Evolutionary conservation across 2,888 invertebrate genomes (phyloP).

Genomic region (Diloba caeruleocephala): DNA sequence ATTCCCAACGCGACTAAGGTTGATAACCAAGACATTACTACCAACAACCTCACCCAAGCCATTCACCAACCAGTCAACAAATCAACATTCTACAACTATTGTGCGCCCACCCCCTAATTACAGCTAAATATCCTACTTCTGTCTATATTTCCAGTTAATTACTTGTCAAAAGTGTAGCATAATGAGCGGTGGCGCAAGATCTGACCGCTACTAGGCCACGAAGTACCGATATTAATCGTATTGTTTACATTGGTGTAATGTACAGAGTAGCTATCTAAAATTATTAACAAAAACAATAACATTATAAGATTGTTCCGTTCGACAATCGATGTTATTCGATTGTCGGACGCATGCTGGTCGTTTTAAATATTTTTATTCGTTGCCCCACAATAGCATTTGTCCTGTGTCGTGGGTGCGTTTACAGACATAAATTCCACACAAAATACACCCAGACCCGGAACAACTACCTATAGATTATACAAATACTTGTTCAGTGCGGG

Average conservation of each 20-base stretch:
- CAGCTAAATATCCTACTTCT: conserved; percentile 34
- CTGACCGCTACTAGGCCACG: no score
- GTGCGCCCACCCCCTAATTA: conserved; percentile 29
- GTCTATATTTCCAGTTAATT: conserved; percentile 40
- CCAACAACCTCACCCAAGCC: conserved; percentile 10
- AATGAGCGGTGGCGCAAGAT: conserved; percentile 23
- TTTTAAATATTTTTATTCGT: no score
- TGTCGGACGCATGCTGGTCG: no score
- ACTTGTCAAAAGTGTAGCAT: conserved; percentile 46
- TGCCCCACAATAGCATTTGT: no score
- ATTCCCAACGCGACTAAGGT: neutral
- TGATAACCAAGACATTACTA: conserved; percentile 28
- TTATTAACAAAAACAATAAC: no score
- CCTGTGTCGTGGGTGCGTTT: no score
- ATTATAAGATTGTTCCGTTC: no score
- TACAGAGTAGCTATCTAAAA: neutral
- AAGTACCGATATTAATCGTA: conserved; percentile 7
- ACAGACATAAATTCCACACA: no score
- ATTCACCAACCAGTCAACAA: conserved; percentile 11
- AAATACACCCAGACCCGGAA: no score
- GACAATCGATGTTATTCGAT: no score
- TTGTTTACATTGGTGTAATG: conserved; percentile 1
- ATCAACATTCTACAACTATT: conserved; percentile 48
- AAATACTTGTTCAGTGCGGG: no score
- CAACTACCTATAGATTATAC: no score